These are phyloP conservation scores for Caenorhabditis plicata DNA, from an alignment of 2,888 invertebrate genomes.

Conservation along the genomic window DNA sequence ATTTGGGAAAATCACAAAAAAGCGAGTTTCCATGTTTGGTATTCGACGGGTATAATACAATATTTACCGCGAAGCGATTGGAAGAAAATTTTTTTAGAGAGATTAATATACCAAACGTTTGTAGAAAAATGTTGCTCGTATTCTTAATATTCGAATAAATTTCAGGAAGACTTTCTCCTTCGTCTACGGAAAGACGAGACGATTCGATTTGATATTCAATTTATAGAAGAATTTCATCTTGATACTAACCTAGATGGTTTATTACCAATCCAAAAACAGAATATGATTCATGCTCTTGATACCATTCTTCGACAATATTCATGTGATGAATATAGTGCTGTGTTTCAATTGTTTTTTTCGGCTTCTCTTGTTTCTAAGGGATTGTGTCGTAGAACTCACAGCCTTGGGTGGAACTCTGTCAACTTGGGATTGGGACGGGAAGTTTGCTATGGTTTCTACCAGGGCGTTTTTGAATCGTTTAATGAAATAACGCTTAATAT, in stretches of 20 bases:
- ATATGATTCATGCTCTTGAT: conserved; percentile 19
- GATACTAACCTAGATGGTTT: too few relatives aligned
- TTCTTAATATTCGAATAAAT: too few relatives aligned
- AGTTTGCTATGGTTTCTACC: conserved; percentile 33
- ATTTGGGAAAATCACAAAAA: too few relatives aligned
- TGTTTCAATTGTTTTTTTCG: conserved; percentile 27
- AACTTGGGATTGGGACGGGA: conserved; percentile 28
- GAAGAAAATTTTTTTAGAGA: not conserved
- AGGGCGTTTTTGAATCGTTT: conserved; percentile 18
- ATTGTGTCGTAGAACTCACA: not conserved
- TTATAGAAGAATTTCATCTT: too few relatives aligned
- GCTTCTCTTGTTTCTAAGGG: conserved; percentile 2
- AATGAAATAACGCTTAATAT: conserved; percentile 18
- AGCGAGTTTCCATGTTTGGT: not conserved
- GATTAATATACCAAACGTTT: not conserved
- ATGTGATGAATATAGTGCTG: conserved; percentile 7
- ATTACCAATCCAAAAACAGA: conserved; percentile 2
- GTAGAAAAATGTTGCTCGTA: too few relatives aligned
- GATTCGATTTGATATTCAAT: too few relatives aligned
- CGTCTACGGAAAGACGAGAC: not conserved
- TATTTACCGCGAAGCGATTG: conserved; percentile 8
- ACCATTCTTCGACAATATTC: conserved; percentile 26
- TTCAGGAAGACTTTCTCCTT: conserved; percentile 5
- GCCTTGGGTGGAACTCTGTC: conserved; percentile 25
- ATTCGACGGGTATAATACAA: conserved; percentile 15